These are phyloP conservation scores for Chaitophorus viminalis DNA, from an alignment of 2,888 invertebrate species.

Conservation along the genomic window DNA sequence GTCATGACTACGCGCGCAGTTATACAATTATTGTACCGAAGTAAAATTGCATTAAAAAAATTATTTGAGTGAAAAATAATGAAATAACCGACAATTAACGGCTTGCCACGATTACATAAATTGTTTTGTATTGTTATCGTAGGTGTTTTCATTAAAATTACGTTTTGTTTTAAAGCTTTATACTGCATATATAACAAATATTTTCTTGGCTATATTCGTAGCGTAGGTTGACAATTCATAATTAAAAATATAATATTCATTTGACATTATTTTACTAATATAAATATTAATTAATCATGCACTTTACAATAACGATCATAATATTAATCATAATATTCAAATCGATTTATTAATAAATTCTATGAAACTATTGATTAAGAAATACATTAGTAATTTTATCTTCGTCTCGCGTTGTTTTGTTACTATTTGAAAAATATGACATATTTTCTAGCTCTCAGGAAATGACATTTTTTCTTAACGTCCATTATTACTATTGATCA, in stretches of 20 bases:
- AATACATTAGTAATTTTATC: neutral
- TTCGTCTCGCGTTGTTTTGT: neutral
- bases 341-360: too few relatives aligned
- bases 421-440: neutral
- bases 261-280: neutral
- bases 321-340: too few relatives aligned
- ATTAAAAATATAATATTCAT: conserved; percentile 2
- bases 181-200: neutral
- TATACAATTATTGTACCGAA: neutral
- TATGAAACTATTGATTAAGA: neutral
- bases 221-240: neutral
- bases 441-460: neutral
- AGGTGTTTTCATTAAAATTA: conserved; percentile 8
- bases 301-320: neutral
- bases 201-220: neutral
- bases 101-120: neutral
- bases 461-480: neutral
- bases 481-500: neutral
- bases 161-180: conserved; percentile 2
- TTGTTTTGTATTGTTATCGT: neutral
- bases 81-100: neutral
- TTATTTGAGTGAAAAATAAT: neutral
- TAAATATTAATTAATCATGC: neutral
- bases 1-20: too few relatives aligned
- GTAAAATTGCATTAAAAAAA: neutral